Evolutionary conservation across 2,797 vertebrate genomes (phyloP).

Genomic region (Pangasius macronema): DNA sequence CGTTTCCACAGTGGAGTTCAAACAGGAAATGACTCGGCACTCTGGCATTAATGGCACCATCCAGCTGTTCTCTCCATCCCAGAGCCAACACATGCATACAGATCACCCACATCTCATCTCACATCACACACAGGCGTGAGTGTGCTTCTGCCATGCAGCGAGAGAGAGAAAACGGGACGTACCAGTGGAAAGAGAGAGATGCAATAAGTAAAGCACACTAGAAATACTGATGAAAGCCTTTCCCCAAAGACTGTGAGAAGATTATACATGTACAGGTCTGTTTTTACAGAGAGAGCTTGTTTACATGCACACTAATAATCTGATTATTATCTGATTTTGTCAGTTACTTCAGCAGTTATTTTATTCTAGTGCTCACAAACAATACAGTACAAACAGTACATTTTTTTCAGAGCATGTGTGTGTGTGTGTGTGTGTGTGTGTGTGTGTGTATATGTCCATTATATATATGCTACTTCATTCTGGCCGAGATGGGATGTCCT

Average conservation of each 20-base stretch:
- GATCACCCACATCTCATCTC: conserved; percentile 28
- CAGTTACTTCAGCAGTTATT: neutral
- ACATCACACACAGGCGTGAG: neutral
- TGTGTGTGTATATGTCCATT: no score
- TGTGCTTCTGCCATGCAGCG: conserved; percentile 15
- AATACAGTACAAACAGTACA: no score
- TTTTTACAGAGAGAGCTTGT: neutral
- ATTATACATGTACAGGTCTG: neutral
- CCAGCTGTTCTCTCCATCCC: conserved; percentile 57
- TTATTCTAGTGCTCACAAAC: neutral
- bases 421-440: no score
- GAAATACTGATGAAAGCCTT: neutral
- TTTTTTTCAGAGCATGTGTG: no score
- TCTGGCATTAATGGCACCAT: conserved; percentile 54
- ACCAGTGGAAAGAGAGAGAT: neutral
- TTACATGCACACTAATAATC: neutral
- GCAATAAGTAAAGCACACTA: neutral
- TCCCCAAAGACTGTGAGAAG: neutral
- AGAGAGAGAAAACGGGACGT: neutral
- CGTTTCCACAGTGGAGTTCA: conserved; percentile 44
- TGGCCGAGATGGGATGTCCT: neutral
- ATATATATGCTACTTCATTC: neutral
- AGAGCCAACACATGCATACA: conserved; percentile 51
- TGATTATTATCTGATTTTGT: neutral
- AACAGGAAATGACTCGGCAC: conserved; percentile 63